phyloP scores from a whole-genome alignment of 2,888 invertebrate genomes.

The Julus scandinavius region DNA sequence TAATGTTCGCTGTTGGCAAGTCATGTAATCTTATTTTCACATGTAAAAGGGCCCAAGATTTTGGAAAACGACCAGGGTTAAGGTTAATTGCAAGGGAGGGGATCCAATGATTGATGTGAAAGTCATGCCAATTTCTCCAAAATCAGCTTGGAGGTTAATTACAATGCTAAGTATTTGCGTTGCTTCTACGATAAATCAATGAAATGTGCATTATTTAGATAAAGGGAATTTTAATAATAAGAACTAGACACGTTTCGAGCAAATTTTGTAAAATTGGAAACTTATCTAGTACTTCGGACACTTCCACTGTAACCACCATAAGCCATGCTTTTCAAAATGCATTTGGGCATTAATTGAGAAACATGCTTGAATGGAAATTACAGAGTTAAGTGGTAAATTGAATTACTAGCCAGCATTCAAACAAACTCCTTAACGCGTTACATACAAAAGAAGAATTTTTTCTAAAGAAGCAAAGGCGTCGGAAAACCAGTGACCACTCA shows the following conservation, averaged over 20 bases:
- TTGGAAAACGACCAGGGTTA: background rate
- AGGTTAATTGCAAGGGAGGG: background rate
- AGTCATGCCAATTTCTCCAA: background rate
- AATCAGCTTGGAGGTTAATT: background rate
- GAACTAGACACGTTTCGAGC: too few relatives aligned
- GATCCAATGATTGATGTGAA: constrained; percentile 6
- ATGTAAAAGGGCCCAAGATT: background rate
- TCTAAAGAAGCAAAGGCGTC: background rate
- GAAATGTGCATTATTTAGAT: background rate
- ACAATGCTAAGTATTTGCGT: background rate
- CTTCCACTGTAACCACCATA: background rate
- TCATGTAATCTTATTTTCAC: background rate
- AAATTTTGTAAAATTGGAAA: background rate
- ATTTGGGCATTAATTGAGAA: background rate
- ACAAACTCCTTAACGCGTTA: background rate
- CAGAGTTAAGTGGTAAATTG: background rate
- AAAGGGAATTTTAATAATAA: background rate
- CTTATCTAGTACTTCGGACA: background rate
- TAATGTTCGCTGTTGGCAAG: background rate
- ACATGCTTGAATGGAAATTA: too few relatives aligned
- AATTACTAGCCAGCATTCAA: background rate
- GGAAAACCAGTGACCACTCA: background rate
- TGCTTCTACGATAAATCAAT: background rate
- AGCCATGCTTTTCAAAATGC: background rate
- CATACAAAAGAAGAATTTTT: background rate